Conservation (phyloP, 2,888 invertebrate genomes). For the Heliconius hortense region DNA sequence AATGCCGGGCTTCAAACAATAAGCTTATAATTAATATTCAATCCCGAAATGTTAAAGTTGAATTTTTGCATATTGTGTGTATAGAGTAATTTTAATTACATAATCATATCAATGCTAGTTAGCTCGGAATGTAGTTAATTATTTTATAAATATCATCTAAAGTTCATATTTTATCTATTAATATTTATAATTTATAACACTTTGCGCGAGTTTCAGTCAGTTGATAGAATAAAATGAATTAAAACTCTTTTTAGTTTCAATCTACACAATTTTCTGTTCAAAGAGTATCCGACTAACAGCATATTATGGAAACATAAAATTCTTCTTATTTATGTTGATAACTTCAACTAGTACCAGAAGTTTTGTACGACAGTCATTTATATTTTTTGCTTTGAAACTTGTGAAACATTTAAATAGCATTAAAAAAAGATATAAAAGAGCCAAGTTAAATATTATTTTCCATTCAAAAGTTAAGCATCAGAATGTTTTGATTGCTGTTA, state of each 20-base stretch:
- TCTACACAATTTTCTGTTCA: neutral
- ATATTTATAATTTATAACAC: neutral
- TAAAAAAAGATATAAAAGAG: slow-evolving; percentile 3
- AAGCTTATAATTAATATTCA: slow-evolving; percentile 7
- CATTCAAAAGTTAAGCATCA: slow-evolving; percentile 4
- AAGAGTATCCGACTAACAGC: neutral
- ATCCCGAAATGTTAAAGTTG: neutral
- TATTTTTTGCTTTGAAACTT: slow-evolving; percentile 10
- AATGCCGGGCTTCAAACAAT: neutral
- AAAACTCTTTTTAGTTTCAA: neutral
- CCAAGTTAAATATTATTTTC: slow-evolving; percentile 5
- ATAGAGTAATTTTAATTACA: neutral
- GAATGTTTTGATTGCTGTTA: neutral
- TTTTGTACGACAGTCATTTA: slow-evolving; percentile 1
- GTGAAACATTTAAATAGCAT: neutral
- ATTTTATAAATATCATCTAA: neutral
- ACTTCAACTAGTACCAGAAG: slow-evolving; percentile 6
- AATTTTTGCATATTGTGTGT: neutral
- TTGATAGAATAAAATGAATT: neutral
- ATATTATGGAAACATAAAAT: slow-evolving; percentile 5
- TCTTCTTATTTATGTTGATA: slow-evolving; percentile 5
- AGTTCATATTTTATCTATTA: neutral
- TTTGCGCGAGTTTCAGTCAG: neutral
- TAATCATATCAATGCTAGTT: neutral
- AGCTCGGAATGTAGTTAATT: neutral